Evolutionary conservation across 1,140 invertebrate species (phyloP).

Genomic region (Papilio helenus): DNA sequence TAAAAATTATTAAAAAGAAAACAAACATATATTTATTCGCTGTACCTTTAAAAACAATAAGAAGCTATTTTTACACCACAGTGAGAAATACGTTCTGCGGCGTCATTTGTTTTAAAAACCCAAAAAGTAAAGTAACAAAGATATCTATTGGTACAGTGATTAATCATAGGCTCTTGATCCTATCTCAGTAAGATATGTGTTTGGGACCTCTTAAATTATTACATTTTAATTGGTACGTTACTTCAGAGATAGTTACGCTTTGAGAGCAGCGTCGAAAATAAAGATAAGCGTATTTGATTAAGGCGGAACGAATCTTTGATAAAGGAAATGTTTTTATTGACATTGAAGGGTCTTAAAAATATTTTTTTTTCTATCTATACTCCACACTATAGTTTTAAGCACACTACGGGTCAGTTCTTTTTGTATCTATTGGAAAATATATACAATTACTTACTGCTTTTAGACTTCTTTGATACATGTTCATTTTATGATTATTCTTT

Average conservation of each 20-base stretch:
- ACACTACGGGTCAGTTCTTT: background rate
- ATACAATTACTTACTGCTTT: background rate
- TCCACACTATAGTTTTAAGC: background rate
- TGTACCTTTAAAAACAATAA: background rate
- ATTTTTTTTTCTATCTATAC: background rate
- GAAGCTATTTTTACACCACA: background rate
- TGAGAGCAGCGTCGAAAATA: conserved; percentile 16
- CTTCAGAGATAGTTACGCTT: conserved; percentile 4
- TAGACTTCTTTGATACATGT: too few relatives aligned
- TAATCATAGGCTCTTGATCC: conserved; percentile 16
- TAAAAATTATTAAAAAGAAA: background rate
- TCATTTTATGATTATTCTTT: too few relatives aligned
- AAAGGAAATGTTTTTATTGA: conserved; percentile 1
- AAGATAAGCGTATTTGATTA: conserved; percentile 17
- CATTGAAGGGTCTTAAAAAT: background rate
- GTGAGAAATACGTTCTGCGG: background rate
- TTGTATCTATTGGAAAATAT: too few relatives aligned
- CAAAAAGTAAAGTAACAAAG: conserved; percentile 7
- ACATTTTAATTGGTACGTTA: conserved; percentile 22
- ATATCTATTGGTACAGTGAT: background rate
- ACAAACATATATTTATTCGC: background rate
- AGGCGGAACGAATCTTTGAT: conserved; percentile 24
- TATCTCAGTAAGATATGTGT: conserved; percentile 16
- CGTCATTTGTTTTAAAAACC: conserved; percentile 17
- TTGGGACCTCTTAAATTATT: conserved; percentile 21